These are phyloP conservation scores for Neoaliturus tenellus DNA, from an alignment of 2,888 invertebrate species.

Conservation along the genomic window DNA sequence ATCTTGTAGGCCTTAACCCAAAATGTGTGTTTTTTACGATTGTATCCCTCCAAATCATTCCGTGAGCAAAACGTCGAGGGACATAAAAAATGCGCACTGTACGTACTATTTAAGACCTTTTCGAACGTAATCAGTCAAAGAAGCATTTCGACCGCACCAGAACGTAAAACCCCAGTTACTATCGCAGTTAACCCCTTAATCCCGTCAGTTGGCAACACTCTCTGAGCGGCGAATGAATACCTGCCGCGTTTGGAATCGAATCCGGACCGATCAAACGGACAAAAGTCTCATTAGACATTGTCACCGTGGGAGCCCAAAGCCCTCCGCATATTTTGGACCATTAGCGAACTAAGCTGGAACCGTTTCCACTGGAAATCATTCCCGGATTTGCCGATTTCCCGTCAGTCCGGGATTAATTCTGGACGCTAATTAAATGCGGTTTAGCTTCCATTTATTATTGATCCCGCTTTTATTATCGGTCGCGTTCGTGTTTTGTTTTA, in stretches of 20 bases:
- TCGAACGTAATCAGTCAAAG: no score
- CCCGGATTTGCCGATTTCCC: constrained; percentile 18
- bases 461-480: constrained; percentile 24
- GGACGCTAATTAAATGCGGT: constrained; percentile 35
- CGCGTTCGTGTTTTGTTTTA: constrained; percentile 30
- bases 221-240: background rate
- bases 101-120: no score
- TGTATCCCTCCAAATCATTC: no score
- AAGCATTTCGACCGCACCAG: no score
- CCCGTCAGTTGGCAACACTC: no score
- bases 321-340: constrained; percentile 3
- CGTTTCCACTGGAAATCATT: constrained; percentile 38
- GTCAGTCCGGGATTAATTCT: constrained; percentile 10
- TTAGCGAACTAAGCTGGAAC: background rate
- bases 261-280: background rate
- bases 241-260: background rate
- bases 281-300: constrained; percentile 27
- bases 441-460: constrained; percentile 42
- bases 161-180: no score
- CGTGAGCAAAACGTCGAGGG: no score
- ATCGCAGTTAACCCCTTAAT: no score
- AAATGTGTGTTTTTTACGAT: no score
- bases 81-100: no score
- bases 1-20: no score
- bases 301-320: constrained; percentile 11